Base-by-base conservation (phyloP, 1,140 invertebrate genomes). In the Paracyclopina nana region DNA sequence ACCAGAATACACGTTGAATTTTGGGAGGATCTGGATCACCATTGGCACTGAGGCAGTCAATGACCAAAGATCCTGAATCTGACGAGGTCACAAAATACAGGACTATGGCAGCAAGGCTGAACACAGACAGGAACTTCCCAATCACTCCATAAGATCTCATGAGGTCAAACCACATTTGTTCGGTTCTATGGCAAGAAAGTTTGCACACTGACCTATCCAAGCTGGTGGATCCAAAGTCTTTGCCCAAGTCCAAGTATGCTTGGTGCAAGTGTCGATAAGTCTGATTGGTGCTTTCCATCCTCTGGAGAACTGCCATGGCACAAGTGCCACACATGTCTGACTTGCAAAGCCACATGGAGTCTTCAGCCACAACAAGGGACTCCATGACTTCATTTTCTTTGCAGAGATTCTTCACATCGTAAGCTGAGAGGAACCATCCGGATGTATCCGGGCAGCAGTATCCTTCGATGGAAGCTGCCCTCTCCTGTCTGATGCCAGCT, bases 21-120 rank as follows among this genome's bases (percentile, higher is more conserved):
- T 18, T 22, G 1, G 50, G 50, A 2, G 50, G 50, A 14, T 52
- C 50, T 3, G 50, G 50, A 42, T 52, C 22, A 4, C 50, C 50
- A 45, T 52, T 52, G 18, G 50, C 34, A 3, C 38, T 24, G 4
- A 52, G 38, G 20, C 50, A 52, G 24, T 52, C 50, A 24, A 52
- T 52, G 11, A 52, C 50, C 25, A 52, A 29, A 11, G 50, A 52
- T 46, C 50, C 50, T 9, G 50, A 52, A 40, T 52, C 50, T 22
- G 24, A 46, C 18, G 50, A 52, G 14, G 50, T 52, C 50, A 52
- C 50, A 45, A 52, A 52, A 25, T 52, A 52, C 3, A 52, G 40
- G 8, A 52, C 27, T 9, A 52, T 26, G 5, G 16, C 31, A 34
- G 43, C 2, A 5, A 52, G 38, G 25, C 38, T 28, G 27, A 52